Evolutionary conservation across 2,888 invertebrate genomes (phyloP).

Genomic region (Asteroscopus sphinx): DNA sequence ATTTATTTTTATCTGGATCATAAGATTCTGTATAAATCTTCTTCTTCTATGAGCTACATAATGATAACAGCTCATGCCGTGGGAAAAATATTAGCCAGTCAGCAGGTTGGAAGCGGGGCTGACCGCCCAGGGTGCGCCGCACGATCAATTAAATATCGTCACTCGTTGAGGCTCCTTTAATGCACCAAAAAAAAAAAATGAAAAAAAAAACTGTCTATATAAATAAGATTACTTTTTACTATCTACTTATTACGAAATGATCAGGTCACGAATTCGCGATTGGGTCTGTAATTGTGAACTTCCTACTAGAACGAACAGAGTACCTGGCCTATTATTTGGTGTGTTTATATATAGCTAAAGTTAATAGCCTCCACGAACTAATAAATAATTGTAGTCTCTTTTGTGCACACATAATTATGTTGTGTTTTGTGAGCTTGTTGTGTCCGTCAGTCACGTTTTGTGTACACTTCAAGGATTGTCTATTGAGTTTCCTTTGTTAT

Average conservation of each 20-base stretch:
- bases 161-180: too few relatives aligned
- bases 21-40: too few relatives aligned
- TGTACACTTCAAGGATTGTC: constrained; percentile 34
- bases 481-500: constrained; percentile 21
- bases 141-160: too few relatives aligned
- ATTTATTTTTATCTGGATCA: too few relatives aligned
- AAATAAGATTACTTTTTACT: too few relatives aligned
- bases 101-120: too few relatives aligned
- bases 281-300: constrained; percentile 2
- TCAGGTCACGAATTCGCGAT: constrained; percentile 5
- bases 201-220: too few relatives aligned
- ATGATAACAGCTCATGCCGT: too few relatives aligned
- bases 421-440: constrained; percentile 30
- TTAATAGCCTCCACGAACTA: constrained; percentile 15
- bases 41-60: too few relatives aligned
- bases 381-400: constrained; percentile 36
- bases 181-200: too few relatives aligned
- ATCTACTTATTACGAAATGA: neutral
- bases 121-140: too few relatives aligned
- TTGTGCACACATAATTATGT: constrained; percentile 36
- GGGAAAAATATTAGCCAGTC: too few relatives aligned
- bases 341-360: constrained; percentile 10
- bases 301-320: neutral
- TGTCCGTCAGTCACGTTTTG: constrained; percentile 43
- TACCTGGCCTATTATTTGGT: constrained; percentile 8